Evolutionary conservation across 2,888 invertebrate genomes (phyloP).

Genomic region (Hydrotaea diabolus): DNA sequence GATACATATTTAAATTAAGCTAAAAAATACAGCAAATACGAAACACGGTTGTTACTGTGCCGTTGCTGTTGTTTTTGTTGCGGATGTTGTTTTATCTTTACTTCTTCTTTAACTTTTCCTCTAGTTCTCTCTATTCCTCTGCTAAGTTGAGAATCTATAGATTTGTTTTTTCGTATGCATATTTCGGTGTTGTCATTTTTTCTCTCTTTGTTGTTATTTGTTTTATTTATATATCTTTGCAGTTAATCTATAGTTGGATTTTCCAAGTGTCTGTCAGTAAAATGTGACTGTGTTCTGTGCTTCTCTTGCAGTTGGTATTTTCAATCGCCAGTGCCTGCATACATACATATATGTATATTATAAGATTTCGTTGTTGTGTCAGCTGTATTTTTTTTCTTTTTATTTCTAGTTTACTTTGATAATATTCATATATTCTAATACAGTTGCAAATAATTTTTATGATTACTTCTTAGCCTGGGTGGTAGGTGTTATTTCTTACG

Average conservation of each 20-base stretch:
- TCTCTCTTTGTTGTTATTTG: background rate
- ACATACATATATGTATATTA: background rate
- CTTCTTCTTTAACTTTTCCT: background rate
- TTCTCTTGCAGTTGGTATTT: background rate
- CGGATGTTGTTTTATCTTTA: background rate
- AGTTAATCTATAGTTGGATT: background rate
- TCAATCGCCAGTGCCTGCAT: too few relatives aligned
- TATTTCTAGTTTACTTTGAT: background rate
- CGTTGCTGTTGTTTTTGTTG: background rate
- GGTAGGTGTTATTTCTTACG: background rate
- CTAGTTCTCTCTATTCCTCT: background rate
- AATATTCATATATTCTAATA: background rate
- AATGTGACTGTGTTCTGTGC: background rate
- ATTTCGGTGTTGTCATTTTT: too few relatives aligned
- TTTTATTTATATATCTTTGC: background rate
- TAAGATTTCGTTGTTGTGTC: background rate
- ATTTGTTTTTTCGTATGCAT: background rate
- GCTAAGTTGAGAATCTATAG: background rate
- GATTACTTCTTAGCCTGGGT: background rate
- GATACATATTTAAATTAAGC: constrained; percentile 19
- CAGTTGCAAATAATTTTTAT: background rate
- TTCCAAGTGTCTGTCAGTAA: background rate
- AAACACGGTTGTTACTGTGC: background rate
- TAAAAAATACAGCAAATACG: constrained; percentile 9
- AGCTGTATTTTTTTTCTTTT: background rate